Conservation (phyloP, 2,888 invertebrate genomes). For the Brachycybe producta region DNA sequence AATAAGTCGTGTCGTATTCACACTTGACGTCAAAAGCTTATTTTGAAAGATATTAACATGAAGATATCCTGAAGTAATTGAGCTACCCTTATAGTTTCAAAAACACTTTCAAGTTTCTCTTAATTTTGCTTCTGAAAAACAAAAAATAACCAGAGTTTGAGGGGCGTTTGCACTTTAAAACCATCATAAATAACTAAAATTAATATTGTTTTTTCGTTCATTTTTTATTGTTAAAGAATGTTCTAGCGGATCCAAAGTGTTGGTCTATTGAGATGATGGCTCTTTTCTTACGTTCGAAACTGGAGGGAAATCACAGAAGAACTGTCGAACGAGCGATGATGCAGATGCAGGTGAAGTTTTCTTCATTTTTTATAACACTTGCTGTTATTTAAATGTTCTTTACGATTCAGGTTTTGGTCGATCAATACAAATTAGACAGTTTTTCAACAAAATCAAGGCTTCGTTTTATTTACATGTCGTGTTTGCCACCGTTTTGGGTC, state of each 20-base stretch:
- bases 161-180: too few species aligned
- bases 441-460: conserved; percentile 40
- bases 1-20: too few species aligned
- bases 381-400: neutral
- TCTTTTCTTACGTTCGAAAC: conserved; percentile 56
- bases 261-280: conserved; percentile 66
- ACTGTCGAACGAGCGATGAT: conserved; percentile 76
- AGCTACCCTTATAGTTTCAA: too few species aligned
- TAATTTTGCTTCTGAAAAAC: too few species aligned
- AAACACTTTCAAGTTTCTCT: too few species aligned
- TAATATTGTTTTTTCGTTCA: too few species aligned
- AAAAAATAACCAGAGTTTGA: too few species aligned
- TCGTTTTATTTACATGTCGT: conserved; percentile 53
- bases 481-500: conserved; percentile 59
- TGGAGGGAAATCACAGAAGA: conserved; percentile 63
- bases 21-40: too few species aligned
- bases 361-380: neutral
- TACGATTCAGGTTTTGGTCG: conserved; percentile 42
- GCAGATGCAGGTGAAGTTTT: conserved; percentile 55
- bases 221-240: conserved; percentile 30
- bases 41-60: too few species aligned
- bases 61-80: too few species aligned
- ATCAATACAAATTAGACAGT: conserved; percentile 38
- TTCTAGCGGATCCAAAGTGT: conserved; percentile 50
- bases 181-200: too few species aligned